Percentiles rank a stretch among this genome's conserved stretches.
Evolutionary conservation across 2,797 vertebrate genomes (phyloP).

Genomic region (Sebastes steindachneri): DNA sequence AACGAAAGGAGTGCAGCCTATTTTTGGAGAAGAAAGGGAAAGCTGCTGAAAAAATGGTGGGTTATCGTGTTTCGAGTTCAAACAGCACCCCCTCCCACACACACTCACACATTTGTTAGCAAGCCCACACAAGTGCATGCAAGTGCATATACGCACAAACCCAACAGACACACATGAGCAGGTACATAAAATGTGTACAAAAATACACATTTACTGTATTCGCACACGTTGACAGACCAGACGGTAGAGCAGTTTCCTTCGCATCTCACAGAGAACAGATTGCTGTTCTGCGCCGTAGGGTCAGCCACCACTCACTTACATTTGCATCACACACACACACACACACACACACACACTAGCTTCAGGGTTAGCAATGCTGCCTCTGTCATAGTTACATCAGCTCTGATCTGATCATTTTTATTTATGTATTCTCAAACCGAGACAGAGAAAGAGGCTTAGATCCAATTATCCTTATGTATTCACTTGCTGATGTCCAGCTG

Average conservation of each 20-base stretch:
- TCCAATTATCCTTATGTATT: slow-evolving; percentile 43
- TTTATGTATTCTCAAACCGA: slow-evolving; percentile 52
- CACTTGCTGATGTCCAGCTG: slow-evolving; percentile 45
- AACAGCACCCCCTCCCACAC: slow-evolving; percentile 9
- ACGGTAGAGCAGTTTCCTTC: slow-evolving; percentile 45
- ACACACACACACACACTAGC: slow-evolving; percentile 6
- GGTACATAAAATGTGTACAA: neutral
- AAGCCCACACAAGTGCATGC: slow-evolving; percentile 20
- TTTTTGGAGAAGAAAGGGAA: slow-evolving; percentile 62
- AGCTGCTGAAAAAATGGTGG: slow-evolving; percentile 37
- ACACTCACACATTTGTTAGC: slow-evolving; percentile 11
- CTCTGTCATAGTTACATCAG: slow-evolving; percentile 16
- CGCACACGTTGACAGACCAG: slow-evolving; percentile 45
- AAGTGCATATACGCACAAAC: neutral
- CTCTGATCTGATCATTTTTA: slow-evolving; percentile 54
- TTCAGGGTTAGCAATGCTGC: slow-evolving; percentile 34
- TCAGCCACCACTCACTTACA: slow-evolving; percentile 54
- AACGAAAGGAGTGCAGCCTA: slow-evolving; percentile 55
- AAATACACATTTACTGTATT: neutral
- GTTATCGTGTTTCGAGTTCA: slow-evolving; percentile 46
- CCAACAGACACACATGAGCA: neutral
- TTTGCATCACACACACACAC: slow-evolving; percentile 16
- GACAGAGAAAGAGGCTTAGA: neutral
- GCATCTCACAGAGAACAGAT: slow-evolving; percentile 66
- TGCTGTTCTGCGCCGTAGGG: slow-evolving; percentile 57